Conservation (phyloP, 2,113 vertebrate species). For the Ophthalmolycus amberensis region DNA sequence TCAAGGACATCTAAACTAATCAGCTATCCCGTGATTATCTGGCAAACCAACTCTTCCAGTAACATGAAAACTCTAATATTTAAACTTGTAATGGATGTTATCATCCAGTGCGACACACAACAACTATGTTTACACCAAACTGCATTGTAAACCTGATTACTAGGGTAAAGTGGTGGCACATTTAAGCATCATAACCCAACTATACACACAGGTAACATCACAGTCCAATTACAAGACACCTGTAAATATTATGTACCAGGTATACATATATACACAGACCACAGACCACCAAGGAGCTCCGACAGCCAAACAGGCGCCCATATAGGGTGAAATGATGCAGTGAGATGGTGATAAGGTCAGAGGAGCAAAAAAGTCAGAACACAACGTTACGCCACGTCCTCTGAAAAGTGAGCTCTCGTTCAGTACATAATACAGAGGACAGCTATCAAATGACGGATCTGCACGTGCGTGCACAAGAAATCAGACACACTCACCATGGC, state of each 20-base stretch:
- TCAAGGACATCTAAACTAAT: constrained; percentile 5
- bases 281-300: neutral
- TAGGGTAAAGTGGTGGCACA: neutral
- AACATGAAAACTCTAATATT: neutral
- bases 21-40: neutral
- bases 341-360: constrained; percentile 45
- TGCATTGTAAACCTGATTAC: neutral
- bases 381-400: constrained; percentile 37
- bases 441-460: constrained; percentile 31
- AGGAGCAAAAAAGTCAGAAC: constrained; percentile 28
- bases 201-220: no score
- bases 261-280: no score
- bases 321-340: constrained; percentile 25
- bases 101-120: neutral
- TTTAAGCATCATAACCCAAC: neutral
- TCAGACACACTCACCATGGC: neutral
- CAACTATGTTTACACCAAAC: neutral
- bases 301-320: neutral
- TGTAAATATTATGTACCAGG: neutral
- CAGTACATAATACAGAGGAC: constrained; percentile 10
- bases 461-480: constrained; percentile 6
- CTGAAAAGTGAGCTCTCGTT: constrained; percentile 57
- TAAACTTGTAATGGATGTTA: constrained; percentile 5
- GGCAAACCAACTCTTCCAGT: neutral
- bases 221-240: neutral